A percentile compares a stretch with the other conserved stretches of the same genome.
Evolutionary conservation across 2,888 invertebrate genomes (phyloP).

Genomic region (Monochamus alternatus): DNA sequence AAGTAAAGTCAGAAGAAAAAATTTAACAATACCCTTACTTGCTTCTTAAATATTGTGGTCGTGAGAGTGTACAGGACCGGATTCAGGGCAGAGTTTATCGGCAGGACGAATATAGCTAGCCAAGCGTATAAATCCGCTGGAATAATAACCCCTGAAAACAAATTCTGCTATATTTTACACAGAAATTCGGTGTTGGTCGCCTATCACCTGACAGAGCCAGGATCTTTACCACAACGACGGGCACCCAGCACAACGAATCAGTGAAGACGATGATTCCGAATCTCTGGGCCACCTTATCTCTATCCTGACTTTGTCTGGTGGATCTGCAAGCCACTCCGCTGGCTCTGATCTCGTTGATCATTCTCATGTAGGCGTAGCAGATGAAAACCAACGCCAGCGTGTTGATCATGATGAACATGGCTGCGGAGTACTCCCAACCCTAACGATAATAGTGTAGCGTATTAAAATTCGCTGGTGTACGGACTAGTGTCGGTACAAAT

Average conservation of each 20-base stretch:
- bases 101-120: constrained; percentile 76
- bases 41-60: constrained; percentile 76
- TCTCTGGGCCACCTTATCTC: constrained; percentile 74
- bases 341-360: constrained; percentile 75
- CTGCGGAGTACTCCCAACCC: constrained; percentile 77
- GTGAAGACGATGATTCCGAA: constrained; percentile 76
- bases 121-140: constrained; percentile 75
- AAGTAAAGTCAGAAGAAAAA: no score
- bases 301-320: constrained; percentile 74
- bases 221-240: constrained; percentile 75
- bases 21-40: constrained; percentile 62
- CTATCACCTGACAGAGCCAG: constrained; percentile 73
- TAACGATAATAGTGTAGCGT: constrained; percentile 53
- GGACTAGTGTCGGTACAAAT: no score
- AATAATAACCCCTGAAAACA: constrained; percentile 71
- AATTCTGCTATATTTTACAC: no score
- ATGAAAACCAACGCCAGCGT: constrained; percentile 74
- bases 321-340: constrained; percentile 75
- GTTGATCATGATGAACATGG: constrained; percentile 75
- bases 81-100: constrained; percentile 77
- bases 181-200: no score
- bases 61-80: constrained; percentile 77
- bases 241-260: constrained; percentile 77
- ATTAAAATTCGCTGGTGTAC: no score
- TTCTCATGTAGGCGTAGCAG: constrained; percentile 74